These are phyloP conservation scores for human DNA, from an alignment of 2,113 vertebrate species.

Conservation along the genomic window GRCh38 chr9:6418501-6419000, in stretches of 20 bases:
- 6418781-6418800: background rate
- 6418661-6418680: background rate
- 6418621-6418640: background rate
- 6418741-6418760: background rate
- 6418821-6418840: conserved; percentile 16
- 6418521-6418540: background rate
- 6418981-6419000: background rate
- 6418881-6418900: background rate
- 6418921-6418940: background rate
- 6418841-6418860: background rate
- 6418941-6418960: background rate
- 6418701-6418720: conserved; percentile 34
- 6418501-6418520: background rate
- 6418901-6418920: background rate
- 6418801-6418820: background rate
- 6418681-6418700: conserved; percentile 9
- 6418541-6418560: background rate
- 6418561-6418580: background rate
- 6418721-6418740: background rate
- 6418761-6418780: conserved; percentile 46
- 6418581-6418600: background rate
- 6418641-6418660: background rate
- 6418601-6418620: conserved; percentile 19
- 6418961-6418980: background rate
- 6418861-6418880: background rate